Conservation (phyloP, 2,113 vertebrate genomes). For the Atherinomorus stipes region DNA sequence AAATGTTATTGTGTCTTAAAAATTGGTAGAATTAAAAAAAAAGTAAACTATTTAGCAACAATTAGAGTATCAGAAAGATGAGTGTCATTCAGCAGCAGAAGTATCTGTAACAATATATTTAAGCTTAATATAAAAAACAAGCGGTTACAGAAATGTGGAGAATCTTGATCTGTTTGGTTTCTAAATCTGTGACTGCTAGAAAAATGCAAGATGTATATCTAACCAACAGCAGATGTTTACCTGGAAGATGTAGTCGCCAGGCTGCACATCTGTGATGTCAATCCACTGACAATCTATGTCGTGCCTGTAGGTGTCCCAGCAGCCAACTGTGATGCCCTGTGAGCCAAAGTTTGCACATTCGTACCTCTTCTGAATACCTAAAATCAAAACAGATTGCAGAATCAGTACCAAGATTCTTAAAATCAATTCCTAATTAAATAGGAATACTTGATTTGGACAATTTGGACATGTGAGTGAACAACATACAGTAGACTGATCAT, state of each 20-base stretch:
- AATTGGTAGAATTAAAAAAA: background rate
- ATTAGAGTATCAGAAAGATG: background rate
- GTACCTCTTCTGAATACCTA: constrained; percentile 91
- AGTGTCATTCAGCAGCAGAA: constrained; percentile 3
- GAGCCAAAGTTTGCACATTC: constrained; percentile 94
- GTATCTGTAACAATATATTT: background rate
- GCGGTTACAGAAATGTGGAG: constrained; percentile 22
- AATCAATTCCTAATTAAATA: too few relatives aligned
- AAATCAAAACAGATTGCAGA: constrained; percentile 4
- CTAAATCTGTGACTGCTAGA: constrained; percentile 14
- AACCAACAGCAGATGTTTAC: constrained; percentile 68
- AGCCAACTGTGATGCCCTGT: constrained; percentile 94
- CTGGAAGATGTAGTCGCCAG: constrained; percentile 94
- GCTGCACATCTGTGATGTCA: constrained; percentile 90
- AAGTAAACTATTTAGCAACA: background rate
- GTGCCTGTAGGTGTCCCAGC: constrained; percentile 95
- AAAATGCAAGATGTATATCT: too few relatives aligned
- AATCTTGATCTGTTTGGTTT: constrained; percentile 32
- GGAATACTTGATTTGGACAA: too few relatives aligned
- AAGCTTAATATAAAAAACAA: background rate
- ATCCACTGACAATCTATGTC: constrained; percentile 99
- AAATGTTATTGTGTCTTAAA: background rate
- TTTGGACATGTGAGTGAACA: too few relatives aligned
- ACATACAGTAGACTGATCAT: too few relatives aligned
- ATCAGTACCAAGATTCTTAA: background rate